Percentiles rank a stretch among this genome's conserved stretches.
Evolutionary conservation across 2,888 invertebrate genomes (phyloP).

Genomic region (Orgyia antiqua): DNA sequence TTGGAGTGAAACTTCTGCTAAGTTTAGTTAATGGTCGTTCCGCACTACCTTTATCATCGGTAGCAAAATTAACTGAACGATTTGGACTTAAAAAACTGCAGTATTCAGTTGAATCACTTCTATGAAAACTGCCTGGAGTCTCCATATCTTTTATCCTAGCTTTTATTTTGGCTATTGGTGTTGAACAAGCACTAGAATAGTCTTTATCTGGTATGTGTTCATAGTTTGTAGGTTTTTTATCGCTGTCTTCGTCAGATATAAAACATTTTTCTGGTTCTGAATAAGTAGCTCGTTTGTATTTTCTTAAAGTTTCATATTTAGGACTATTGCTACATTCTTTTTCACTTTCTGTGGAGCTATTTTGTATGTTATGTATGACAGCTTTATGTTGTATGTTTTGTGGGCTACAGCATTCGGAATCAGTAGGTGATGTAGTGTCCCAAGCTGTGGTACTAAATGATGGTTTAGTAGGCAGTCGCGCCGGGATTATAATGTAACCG

Average conservation of each 20-base stretch:
- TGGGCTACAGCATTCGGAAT: conserved; percentile 55
- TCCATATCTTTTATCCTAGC: conserved; percentile 52
- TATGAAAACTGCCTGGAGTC: conserved; percentile 55
- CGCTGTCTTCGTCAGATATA: conserved; percentile 42
- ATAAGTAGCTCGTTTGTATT: conserved; percentile 27
- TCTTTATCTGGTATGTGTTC: conserved; percentile 46
- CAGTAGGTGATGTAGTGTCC: conserved; percentile 54
- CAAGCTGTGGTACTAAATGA: conserved; percentile 50
- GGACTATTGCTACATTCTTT: conserved; percentile 49
- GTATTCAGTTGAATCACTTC: conserved; percentile 71
- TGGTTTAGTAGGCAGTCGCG: conserved; percentile 42
- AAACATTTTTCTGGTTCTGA: conserved; percentile 43
- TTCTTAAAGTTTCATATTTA: conserved; percentile 50
- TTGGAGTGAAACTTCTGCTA: conserved; percentile 66
- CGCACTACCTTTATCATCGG: conserved; percentile 40
- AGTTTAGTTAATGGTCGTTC: conserved; percentile 51
- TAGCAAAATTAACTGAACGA: conserved; percentile 38
- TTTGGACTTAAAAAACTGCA: conserved; percentile 69
- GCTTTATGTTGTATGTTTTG: conserved; percentile 45
- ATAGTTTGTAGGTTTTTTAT: conserved; percentile 26
- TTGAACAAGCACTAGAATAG: conserved; percentile 60
- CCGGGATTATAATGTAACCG: conserved; percentile 62
- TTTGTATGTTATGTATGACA: conserved; percentile 37
- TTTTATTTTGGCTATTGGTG: conserved; percentile 55
- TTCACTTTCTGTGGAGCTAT: conserved; percentile 49